Evolutionary conservation across 2,113 vertebrate genomes (phyloP).

Genomic region (Phaethornis superciliosus): DNA sequence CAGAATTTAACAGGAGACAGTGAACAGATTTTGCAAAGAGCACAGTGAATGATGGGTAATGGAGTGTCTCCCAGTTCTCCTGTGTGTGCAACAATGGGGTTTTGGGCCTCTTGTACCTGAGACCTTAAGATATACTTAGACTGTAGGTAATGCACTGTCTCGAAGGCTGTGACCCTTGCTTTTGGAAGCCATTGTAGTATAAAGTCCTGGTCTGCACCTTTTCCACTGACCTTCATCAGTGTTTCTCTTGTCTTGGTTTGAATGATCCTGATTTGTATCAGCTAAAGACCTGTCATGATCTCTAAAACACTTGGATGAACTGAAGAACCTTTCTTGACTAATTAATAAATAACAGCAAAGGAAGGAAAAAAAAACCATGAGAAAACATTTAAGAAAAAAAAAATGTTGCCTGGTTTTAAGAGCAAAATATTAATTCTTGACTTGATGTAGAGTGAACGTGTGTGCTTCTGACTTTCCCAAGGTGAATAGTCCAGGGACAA

Average conservation of each 20-base stretch:
- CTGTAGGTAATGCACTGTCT: too few relatives aligned
- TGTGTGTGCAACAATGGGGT: rapidly evolving
- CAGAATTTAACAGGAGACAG: not conserved
- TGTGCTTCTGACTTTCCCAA: not conserved
- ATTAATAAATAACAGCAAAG: not conserved
- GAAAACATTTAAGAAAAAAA: not conserved
- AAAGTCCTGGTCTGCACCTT: not conserved
- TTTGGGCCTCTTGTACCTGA: not conserved
- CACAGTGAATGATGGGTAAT: rapidly evolving
- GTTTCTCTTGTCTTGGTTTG: not conserved
- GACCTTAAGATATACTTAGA: not conserved
- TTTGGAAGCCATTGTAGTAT: not conserved
- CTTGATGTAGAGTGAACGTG: not conserved
- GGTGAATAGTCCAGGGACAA: not conserved
- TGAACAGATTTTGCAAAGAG: not conserved
- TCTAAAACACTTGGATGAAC: not conserved
- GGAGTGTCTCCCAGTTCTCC: rapidly evolving
- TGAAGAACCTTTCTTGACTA: not conserved
- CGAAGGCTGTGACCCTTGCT: not conserved
- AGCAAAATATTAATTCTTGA: not conserved
- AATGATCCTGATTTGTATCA: not conserved
- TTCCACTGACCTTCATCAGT: not conserved
- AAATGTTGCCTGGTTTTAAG: not conserved
- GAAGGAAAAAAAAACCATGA: not conserved
- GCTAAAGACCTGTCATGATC: not conserved